phyloP scores from a whole-genome alignment of 2,113 vertebrate species.

The Crotalus tigris region DNA sequence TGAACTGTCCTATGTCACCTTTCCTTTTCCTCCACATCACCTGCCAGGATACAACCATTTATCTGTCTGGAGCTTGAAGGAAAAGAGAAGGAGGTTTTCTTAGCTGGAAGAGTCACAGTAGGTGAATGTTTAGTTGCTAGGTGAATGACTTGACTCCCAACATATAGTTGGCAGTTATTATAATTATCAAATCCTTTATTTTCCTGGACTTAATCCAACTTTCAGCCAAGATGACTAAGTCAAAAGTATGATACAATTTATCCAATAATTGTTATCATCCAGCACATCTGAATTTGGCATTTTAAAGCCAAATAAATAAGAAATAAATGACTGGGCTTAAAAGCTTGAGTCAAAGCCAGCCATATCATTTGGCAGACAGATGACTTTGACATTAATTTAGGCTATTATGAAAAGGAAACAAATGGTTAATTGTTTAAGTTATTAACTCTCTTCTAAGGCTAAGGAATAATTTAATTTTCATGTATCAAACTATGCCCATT shows the following conservation, averaged over 20 bases:
- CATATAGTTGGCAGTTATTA: conserved; percentile 17
- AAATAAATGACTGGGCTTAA: not conserved
- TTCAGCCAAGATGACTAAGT: not conserved
- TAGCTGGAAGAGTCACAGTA: conserved; percentile 18
- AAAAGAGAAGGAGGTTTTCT: conserved; percentile 32
- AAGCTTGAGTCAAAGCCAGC: not conserved
- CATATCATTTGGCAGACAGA: not conserved
- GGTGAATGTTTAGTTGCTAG: conserved; percentile 31
- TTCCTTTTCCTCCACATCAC: conserved; percentile 7
- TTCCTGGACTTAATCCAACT: conserved; percentile 9
- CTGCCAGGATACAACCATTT: conserved; percentile 6
- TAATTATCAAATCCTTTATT: conserved; percentile 25
- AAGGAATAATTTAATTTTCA: not conserved
- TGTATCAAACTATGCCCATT: not conserved
- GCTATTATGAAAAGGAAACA: not conserved
- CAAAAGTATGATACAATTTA: conserved; percentile 3
- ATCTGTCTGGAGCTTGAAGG: conserved; percentile 9
- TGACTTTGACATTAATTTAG: not conserved
- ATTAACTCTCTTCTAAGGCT: not conserved
- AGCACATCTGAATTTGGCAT: not conserved
- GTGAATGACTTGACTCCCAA: conserved; percentile 18
- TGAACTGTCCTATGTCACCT: conserved; percentile 31
- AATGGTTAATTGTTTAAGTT: not conserved
- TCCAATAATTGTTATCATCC: not conserved
- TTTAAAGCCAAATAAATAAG: conserved; percentile 7